Evolutionary conservation across 92 coral and sea anemone species (phyloP), one percentile per base, ranked within the genome.

Genomic region (Epizoanthus stellaris): DNA sequence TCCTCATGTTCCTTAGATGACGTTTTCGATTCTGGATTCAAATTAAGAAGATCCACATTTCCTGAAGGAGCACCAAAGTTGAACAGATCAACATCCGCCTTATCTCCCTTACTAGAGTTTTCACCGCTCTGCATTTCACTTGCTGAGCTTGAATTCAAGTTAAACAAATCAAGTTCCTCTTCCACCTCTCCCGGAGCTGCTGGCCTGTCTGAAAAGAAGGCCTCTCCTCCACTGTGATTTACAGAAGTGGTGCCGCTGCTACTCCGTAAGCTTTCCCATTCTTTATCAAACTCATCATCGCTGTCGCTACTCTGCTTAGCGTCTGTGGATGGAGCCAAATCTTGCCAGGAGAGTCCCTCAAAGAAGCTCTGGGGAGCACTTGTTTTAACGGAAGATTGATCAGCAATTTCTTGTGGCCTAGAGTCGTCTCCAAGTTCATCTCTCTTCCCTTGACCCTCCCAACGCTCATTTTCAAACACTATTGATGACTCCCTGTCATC

Each of bases 401-500:
- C 34, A n/a, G 21, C 38, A 11, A 47, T 19, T 13, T 79, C 59
- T 12, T 62, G 10, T 10, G 58, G 12, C 20, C 0, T 43, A 9
- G 85, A 70, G 6, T 59, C 88, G 43, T 17, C 80, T 53, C 52
- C 88, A 11, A 20, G 56, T 68, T 57, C 80, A 39, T 70, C 69
- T 1, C 34, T 47, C 23, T 13, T 82, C 52, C 52, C 47, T 63
- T 57, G 73, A 19, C 83, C 83, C 61, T 79, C 83, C 83, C 83
- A 79, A 3, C 57, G 83, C 17, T 79, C 83, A 64, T 63, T 79
- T 14, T 92, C 88, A 75, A 94, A 94, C 13, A 93, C 95, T 77
- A 94, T 94, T 38, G 94, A 87, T 12, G 98, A 94, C 62, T 94
- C 98, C 11, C 98, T 83, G 71, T 94, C 98, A 38, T 94, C 98